These are phyloP conservation scores for Chironomus striatipennis DNA, from an alignment of 1,140 invertebrate species.

Conservation along the genomic window DNA sequence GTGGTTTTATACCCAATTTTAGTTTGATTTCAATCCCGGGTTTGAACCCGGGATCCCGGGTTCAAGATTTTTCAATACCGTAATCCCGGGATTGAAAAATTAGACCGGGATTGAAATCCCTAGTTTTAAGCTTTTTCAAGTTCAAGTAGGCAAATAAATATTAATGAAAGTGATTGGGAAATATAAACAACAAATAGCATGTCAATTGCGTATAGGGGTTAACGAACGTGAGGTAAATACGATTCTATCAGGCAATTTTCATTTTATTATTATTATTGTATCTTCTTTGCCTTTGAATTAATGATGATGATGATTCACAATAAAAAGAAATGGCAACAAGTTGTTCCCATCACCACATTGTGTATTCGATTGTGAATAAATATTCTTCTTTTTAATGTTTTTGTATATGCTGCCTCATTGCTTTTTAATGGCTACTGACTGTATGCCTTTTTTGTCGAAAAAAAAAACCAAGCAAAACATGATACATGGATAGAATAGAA, in stretches of 20 bases:
- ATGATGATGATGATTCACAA: neutral
- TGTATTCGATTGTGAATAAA: neutral
- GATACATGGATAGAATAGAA: neutral
- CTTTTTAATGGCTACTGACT: neutral
- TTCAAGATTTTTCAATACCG: too few species aligned
- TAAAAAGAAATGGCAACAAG: slow-evolving; percentile 13
- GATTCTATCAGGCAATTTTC: neutral
- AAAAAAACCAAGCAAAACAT: neutral
- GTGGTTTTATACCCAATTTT: too few species aligned
- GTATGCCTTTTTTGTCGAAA: neutral
- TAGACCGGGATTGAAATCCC: too few species aligned
- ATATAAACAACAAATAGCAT: too few species aligned
- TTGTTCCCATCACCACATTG: neutral
- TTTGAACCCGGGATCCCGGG: too few species aligned
- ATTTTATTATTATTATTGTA: neutral
- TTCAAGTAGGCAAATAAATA: too few species aligned
- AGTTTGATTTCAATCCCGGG: too few species aligned
- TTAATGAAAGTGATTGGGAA: too few species aligned
- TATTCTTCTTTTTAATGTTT: neutral
- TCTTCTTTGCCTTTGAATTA: neutral
- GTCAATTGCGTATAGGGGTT: too few species aligned
- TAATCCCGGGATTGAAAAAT: too few species aligned
- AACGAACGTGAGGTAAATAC: too few species aligned
- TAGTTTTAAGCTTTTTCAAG: too few species aligned
- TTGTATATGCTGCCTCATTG: neutral